A percentile compares a stretch with the other conserved stretches of the same genome.
phyloP scores from a whole-genome alignment of 2,888 invertebrate species.

The Drosophila testacea region DNA sequence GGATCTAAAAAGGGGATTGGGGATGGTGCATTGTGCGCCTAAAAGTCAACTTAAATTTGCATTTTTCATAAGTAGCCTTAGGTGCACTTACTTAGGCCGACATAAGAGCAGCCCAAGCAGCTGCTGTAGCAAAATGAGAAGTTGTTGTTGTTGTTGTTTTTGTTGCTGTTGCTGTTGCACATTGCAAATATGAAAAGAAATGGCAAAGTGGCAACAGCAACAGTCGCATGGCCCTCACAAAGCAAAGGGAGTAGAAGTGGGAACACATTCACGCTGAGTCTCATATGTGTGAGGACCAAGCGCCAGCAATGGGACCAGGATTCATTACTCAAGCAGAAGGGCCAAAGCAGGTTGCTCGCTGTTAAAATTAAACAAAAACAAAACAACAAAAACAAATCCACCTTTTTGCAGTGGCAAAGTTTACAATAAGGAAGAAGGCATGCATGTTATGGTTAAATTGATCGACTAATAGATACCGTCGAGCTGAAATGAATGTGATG shows the following conservation, averaged over 20 bases:
- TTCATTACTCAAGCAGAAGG: slow-evolving; percentile 56
- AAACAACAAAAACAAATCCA: slow-evolving; percentile 32
- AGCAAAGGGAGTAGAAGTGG: slow-evolving; percentile 24
- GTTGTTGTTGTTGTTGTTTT: slow-evolving; percentile 24
- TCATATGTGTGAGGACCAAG: slow-evolving; percentile 7
- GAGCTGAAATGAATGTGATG: neutral
- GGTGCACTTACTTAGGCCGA: slow-evolving; percentile 83
- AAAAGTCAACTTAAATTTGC: slow-evolving; percentile 83
- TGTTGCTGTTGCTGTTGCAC: slow-evolving; percentile 42
- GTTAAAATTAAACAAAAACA: slow-evolving; percentile 50
- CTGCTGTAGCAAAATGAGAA: slow-evolving; percentile 41
- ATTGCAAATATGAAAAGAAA: slow-evolving; percentile 69
- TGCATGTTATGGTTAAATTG: neutral
- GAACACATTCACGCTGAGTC: slow-evolving; percentile 5
- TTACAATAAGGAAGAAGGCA: slow-evolving; percentile 9
- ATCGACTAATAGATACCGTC: slow-evolving; percentile 19
- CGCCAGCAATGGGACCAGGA: slow-evolving; percentile 22
- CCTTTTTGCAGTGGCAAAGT: slow-evolving; percentile 13
- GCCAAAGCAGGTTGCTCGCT: slow-evolving; percentile 53
- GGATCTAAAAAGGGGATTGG: neutral
- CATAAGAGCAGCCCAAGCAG: slow-evolving; percentile 62
- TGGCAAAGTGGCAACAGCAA: slow-evolving; percentile 64
- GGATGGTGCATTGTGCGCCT: slow-evolving; percentile 56
- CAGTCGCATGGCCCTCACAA: slow-evolving; percentile 37
- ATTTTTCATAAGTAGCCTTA: slow-evolving; percentile 83